These are phyloP conservation scores for Threskiornis aethiopicus DNA, from an alignment of 2,797 vertebrate genomes.

Conservation along the genomic window DNA sequence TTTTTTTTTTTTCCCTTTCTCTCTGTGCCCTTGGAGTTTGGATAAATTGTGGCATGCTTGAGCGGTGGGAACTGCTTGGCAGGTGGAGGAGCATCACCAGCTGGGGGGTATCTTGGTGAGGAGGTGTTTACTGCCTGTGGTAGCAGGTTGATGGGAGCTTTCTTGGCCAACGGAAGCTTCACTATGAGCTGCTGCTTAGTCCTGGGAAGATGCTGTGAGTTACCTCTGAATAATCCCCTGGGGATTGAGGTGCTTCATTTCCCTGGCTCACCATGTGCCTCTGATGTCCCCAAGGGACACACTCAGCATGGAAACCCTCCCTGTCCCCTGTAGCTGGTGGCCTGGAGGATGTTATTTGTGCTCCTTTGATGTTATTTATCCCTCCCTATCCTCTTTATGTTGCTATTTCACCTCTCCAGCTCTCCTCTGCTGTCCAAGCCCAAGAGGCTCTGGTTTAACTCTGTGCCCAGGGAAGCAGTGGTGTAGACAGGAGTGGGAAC, in stretches of 20 bases:
- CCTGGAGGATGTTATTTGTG: not conserved
- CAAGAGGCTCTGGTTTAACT: not conserved
- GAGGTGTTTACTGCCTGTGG: rapidly evolving
- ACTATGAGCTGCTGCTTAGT: rapidly evolving
- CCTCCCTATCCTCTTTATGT: no score
- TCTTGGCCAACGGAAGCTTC: rapidly evolving
- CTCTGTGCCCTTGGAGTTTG: not conserved
- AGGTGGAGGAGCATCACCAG: not conserved
- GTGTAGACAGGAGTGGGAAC: not conserved
- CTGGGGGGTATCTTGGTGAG: not conserved
- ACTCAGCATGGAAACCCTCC: rapidly evolving
- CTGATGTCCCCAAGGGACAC: not conserved
- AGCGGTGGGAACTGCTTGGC: rapidly evolving
- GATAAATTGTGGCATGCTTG: rapidly evolving
- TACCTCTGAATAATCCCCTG: no score
- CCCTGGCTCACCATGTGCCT: no score
- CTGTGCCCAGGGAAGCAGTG: not conserved
- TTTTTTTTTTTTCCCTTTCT: not conserved
- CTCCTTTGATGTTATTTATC: not conserved
- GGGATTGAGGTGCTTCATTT: not conserved
- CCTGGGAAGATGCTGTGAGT: not conserved
- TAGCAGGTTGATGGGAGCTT: not conserved
- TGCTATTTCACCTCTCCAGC: not conserved
- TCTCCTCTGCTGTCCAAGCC: not conserved
- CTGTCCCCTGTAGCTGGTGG: not conserved